Conservation (phyloP, 2,888 invertebrate genomes). For the Cerastis leucographa region DNA sequence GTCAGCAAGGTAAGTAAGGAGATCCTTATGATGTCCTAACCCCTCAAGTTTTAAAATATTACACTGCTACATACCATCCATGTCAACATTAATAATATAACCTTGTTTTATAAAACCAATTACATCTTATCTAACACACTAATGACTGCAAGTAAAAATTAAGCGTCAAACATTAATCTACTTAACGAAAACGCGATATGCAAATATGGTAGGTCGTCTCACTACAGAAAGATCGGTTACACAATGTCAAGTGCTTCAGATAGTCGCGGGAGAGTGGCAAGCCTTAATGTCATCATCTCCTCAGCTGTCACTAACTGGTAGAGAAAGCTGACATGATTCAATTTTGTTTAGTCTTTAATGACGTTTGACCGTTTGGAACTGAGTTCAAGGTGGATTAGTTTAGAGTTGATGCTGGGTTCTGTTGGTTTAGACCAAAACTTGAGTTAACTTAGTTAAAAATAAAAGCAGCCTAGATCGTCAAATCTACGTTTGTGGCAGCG, state of each 20-base stretch:
- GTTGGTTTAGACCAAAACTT: background rate
- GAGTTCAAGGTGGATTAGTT: constrained; percentile 36
- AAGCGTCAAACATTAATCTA: constrained; percentile 56
- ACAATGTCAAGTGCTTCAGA: constrained; percentile 62
- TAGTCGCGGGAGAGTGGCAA: constrained; percentile 54
- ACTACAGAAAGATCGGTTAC: constrained; percentile 39
- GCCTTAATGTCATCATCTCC: constrained; percentile 76
- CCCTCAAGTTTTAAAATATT: too few relatives aligned
- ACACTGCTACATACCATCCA: too few relatives aligned
- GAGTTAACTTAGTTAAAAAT: background rate
- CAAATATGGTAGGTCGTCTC: constrained; percentile 50
- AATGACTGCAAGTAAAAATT: constrained; percentile 34
- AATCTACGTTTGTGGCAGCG: background rate
- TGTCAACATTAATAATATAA: background rate
- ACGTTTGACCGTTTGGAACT: constrained; percentile 60
- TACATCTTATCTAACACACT: constrained; percentile 28
- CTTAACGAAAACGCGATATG: constrained; percentile 62
- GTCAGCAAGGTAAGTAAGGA: too few relatives aligned
- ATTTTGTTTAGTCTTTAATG: constrained; percentile 69
- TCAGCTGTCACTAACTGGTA: constrained; percentile 73
- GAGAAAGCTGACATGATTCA: constrained; percentile 77
- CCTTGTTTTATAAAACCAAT: constrained; percentile 9
- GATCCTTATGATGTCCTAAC: too few relatives aligned
- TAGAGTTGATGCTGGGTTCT: constrained; percentile 31
- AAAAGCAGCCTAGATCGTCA: background rate